Base-by-base conservation (phyloP, 2,888 invertebrate species). In the Muschampia plurimacula region DNA sequence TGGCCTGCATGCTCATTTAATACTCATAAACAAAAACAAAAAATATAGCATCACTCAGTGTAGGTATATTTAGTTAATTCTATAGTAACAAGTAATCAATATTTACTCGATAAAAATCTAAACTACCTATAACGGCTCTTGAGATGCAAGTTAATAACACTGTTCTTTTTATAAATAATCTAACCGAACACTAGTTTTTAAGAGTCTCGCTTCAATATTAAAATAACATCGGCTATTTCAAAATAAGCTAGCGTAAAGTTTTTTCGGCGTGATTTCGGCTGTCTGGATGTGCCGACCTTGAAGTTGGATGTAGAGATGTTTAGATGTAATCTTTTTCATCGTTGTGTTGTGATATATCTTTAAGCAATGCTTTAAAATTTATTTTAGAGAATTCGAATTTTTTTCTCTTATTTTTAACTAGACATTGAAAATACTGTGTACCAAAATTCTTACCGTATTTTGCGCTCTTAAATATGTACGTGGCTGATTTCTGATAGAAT, bases 251-350 rank as follows among this genome's bases (percentile, higher is more conserved):
- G 66, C 66, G 66, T 66, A 41, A 41, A 66, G 49, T 66, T 68
- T 71, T 71, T 72, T 72, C 41, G 44, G 41, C 7, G 62, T 55
- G 15, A 55, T 72, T 72, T 67, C 67, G 64, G 3, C 57, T 55
- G 55, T 9, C 57, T 67, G 64, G 73, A 72, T 44, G 73, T 32
- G 44, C 73, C 73, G 73, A 59, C 73, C 73, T 68, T 73, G 67
- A 46, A 63, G 41, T 52, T 52, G 2, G 60, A 63, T 67, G 55
- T 41, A 57, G 41, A 55, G 55, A n/a, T n/a, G n/a, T n/a, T n/a
- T n/a, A n/a, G n/a, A n/a, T n/a, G 71, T 55, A 52, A 60, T 55
- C 44, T 67, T 39, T 22, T 60, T 39, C 9, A 52, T 44, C 55
- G 36, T 55, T 55, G 32, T 36, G 13, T 55, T 63, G 62, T 44